These are phyloP conservation scores for Megatriorchis doriae DNA, from an alignment of 2,113 vertebrate species.

Conservation along the genomic window DNA sequence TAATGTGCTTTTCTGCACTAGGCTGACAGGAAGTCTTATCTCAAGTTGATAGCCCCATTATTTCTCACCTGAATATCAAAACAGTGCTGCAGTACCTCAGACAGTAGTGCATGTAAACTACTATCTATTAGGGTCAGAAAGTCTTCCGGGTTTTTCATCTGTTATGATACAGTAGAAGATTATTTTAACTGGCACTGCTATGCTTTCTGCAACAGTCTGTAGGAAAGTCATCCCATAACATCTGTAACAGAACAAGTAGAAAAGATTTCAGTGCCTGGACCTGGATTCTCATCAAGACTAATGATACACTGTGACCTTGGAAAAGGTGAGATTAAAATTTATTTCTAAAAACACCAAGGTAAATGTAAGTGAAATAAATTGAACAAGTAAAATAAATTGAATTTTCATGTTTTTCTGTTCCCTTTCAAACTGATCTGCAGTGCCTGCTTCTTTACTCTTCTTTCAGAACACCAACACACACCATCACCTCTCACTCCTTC, in stretches of 20 bases:
- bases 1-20: neutral
- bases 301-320: neutral
- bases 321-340: neutral
- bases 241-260: neutral
- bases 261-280: neutral
- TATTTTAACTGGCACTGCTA: neutral
- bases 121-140: neutral
- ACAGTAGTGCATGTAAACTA: neutral
- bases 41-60: neutral
- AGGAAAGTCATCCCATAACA: neutral
- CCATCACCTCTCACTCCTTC: neutral
- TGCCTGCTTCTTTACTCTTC: neutral
- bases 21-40: neutral
- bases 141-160: neutral
- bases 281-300: neutral
- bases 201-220: neutral
- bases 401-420: neutral
- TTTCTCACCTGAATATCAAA: neutral
- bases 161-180: neutral
- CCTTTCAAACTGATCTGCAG: neutral
- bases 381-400: neutral
- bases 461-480: neutral
- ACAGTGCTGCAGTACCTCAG: neutral
- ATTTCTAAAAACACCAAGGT: neutral
- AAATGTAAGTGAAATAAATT: neutral